These are phyloP conservation scores for Catonia carolina DNA, from an alignment of 2,888 invertebrate species.

Conservation along the genomic window DNA sequence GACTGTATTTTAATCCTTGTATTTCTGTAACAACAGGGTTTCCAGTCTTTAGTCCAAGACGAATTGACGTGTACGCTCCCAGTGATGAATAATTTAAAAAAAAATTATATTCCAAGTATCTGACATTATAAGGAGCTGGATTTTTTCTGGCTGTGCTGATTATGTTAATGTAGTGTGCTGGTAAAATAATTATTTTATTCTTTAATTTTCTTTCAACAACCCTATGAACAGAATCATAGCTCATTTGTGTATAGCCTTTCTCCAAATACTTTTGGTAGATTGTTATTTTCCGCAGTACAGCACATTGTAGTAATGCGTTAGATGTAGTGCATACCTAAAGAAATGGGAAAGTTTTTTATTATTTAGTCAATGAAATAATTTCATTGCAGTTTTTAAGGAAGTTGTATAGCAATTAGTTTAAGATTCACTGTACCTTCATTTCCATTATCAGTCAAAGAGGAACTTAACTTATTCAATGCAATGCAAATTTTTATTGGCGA, in stretches of 20 bases:
- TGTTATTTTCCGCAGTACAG: conserved; percentile 25
- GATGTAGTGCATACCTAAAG: no score
- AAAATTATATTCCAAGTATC: no score
- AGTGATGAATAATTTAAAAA: no score
- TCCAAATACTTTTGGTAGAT: conserved; percentile 37
- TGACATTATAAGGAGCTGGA: no score
- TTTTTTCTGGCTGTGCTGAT: conserved; percentile 15
- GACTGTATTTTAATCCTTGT: conserved; percentile 13
- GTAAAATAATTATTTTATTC: conserved; percentile 16
- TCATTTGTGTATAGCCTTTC: conserved; percentile 37
- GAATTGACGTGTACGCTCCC: no score
- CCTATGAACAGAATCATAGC: conserved; percentile 36
- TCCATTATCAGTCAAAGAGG: conserved; percentile 16
- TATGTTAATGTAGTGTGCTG: conserved; percentile 13
- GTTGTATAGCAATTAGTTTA: conserved; percentile 37
- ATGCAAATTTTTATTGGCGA: neutral
- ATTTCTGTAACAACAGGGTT: conserved; percentile 22
- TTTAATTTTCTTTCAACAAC: conserved; percentile 30
- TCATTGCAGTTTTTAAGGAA: conserved; percentile 36
- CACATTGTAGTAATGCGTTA: conserved; percentile 34
- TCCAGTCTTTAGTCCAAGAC: no score
- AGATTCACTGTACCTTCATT: conserved; percentile 20
- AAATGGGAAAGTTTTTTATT: no score
- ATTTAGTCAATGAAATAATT: no score
- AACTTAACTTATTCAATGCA: neutral